phyloP scores from a whole-genome alignment of 2,888 invertebrate species.

The Diabrotica balteata region DNA sequence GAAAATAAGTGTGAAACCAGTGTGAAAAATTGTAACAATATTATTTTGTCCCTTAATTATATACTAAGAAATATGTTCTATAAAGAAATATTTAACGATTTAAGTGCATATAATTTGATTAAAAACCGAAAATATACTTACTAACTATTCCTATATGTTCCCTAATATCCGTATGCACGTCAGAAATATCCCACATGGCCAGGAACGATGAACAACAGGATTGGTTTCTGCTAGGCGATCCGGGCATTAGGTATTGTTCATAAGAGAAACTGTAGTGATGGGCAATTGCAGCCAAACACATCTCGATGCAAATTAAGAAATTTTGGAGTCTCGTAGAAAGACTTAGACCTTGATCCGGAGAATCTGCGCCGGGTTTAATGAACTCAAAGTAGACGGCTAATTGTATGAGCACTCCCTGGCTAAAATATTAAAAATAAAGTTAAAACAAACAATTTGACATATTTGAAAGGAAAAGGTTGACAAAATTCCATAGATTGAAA shows the following conservation, averaged over 20 bases:
- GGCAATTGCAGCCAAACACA: constrained; percentile 95
- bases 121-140: constrained; percentile 54
- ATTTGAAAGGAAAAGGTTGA: neutral
- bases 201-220: constrained; percentile 80
- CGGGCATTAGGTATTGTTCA: constrained; percentile 75
- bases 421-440: constrained; percentile 52
- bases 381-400: constrained; percentile 83
- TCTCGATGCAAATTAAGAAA: constrained; percentile 96
- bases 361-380: constrained; percentile 78
- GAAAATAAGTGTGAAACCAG: no score
- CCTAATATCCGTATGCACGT: constrained; percentile 89
- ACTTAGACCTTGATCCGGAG: constrained; percentile 72
- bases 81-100: no score
- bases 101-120: no score
- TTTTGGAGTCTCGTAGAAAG: constrained; percentile 78
- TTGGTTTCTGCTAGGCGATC: constrained; percentile 45
- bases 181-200: constrained; percentile 97
- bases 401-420: constrained; percentile 91
- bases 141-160: constrained; percentile 93
- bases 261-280: constrained; percentile 97
- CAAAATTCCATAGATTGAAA: no score
- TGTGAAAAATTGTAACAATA: no score
- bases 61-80: no score
- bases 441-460: no score
- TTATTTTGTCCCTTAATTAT: no score